Evolutionary conservation across 2,888 invertebrate species (phyloP).

Genomic region (Exocentrus adspersus): DNA sequence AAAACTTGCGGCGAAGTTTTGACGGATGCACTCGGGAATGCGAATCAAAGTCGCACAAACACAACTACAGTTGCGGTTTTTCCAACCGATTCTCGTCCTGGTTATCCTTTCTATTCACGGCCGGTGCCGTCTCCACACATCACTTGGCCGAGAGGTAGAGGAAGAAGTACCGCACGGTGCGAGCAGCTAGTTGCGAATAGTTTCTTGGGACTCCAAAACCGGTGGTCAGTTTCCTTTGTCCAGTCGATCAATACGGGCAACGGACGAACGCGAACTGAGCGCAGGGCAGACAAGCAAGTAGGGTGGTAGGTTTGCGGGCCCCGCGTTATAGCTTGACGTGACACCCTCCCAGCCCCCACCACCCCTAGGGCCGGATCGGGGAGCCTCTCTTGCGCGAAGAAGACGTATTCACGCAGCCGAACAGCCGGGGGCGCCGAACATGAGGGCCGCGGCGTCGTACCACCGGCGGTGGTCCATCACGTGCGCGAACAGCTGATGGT

Average conservation of each 20-base stretch:
- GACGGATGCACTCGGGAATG: conserved; percentile 52
- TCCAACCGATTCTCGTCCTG: too few species aligned
- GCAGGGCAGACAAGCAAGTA: conserved; percentile 53
- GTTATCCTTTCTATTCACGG: too few species aligned
- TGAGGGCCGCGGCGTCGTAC: conserved; percentile 24
- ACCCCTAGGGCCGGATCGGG: conserved; percentile 50
- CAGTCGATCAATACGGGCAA: conserved; percentile 63
- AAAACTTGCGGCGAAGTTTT: conserved; percentile 56
- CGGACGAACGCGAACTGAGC: conserved; percentile 60
- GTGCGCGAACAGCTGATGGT: conserved; percentile 52
- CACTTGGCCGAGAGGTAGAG: conserved; percentile 61
- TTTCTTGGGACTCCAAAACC: conserved; percentile 57
- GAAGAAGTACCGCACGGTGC: conserved; percentile 57
- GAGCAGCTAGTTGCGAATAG: conserved; percentile 49
- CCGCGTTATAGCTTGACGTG: conserved; percentile 69
- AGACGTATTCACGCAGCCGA: conserved; percentile 61
- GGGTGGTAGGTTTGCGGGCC: conserved; percentile 58
- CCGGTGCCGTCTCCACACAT: conserved; percentile 39
- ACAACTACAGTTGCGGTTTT: too few species aligned
- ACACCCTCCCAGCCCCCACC: conserved; percentile 68
- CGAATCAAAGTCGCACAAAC: conserved; percentile 20
- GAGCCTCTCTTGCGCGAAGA: conserved; percentile 53
- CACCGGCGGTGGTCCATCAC: conserved; percentile 44
- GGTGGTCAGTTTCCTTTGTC: conserved; percentile 68
- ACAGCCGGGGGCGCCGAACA: conserved; percentile 32